Evolutionary conservation across 2,888 invertebrate species (phyloP).

Genomic region (Euspilapteryx auroguttella): DNA sequence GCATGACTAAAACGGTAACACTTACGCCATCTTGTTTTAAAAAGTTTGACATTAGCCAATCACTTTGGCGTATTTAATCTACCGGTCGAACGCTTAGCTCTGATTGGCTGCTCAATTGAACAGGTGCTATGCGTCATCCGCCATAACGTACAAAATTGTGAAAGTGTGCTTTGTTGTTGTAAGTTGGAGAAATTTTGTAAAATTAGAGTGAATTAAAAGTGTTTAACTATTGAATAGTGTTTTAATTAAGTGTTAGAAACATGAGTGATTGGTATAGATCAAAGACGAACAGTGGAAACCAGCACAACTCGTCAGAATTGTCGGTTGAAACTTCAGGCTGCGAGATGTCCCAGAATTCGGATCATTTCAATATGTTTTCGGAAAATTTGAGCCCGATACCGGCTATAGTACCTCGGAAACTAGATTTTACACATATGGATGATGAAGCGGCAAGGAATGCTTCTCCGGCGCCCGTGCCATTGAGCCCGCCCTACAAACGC

Average conservation of each 20-base stretch:
- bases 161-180: slow-evolving; percentile 40
- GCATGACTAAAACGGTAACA: slow-evolving; percentile 13
- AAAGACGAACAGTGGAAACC: slow-evolving; percentile 32
- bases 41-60: slow-evolving; percentile 33
- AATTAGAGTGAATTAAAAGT: not conserved
- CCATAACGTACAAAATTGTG: slow-evolving; percentile 44
- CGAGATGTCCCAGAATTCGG: slow-evolving; percentile 69
- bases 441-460: slow-evolving; percentile 38
- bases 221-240: not conserved
- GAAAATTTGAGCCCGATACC: slow-evolving; percentile 62
- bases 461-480: slow-evolving; percentile 26
- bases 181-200: not conserved
- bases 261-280: slow-evolving; percentile 53
- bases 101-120: slow-evolving; percentile 32
- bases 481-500: slow-evolving; percentile 61
- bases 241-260: slow-evolving; percentile 11
- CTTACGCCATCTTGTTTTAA: slow-evolving; percentile 16
- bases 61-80: slow-evolving; percentile 23
- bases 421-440: slow-evolving; percentile 53
- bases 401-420: slow-evolving; percentile 60
- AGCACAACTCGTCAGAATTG: slow-evolving; percentile 53
- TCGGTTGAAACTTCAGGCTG: slow-evolving; percentile 63
- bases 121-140: slow-evolving; percentile 60
- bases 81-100: slow-evolving; percentile 33
- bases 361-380: slow-evolving; percentile 61